Conservation (phyloP, 2,888 invertebrate species). For the Clepsis dumicolana region DNA sequence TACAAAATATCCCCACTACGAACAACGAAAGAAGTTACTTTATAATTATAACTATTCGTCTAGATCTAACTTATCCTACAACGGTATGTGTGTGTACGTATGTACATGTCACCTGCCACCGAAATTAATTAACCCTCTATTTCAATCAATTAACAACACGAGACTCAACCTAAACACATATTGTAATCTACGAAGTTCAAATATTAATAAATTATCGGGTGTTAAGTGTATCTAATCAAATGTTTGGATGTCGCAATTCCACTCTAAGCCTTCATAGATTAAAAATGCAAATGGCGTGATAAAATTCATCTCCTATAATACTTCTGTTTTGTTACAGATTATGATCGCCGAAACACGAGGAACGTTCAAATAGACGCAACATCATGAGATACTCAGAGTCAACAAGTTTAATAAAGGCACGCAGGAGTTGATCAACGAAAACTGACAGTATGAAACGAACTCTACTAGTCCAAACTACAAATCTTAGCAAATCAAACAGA, state of each 20-base stretch:
- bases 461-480: slow-evolving; percentile 35
- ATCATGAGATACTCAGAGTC: slow-evolving; percentile 15
- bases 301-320: slow-evolving; percentile 39
- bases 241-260: slow-evolving; percentile 4
- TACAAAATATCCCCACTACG: no score
- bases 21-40: no score
- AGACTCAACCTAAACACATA: slow-evolving; percentile 4
- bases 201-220: slow-evolving; percentile 18
- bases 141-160: slow-evolving; percentile 10
- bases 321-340: slow-evolving; percentile 53
- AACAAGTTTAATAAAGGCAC: background rate
- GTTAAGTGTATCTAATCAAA: slow-evolving; percentile 18
- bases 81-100: background rate
- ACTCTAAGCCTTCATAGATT: slow-evolving; percentile 21
- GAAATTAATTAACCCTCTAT: slow-evolving; percentile 25
- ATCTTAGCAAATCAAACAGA: slow-evolving; percentile 53
- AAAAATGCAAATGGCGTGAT: slow-evolving; percentile 30
- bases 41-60: no score
- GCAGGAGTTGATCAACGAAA: slow-evolving; percentile 22
- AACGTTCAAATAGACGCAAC: slow-evolving; percentile 5
- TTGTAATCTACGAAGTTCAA: slow-evolving; percentile 2
- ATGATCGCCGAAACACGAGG: slow-evolving; percentile 43
- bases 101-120: slow-evolving; percentile 9
- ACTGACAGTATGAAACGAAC: slow-evolving; percentile 43
- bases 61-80: no score